phyloP scores from a whole-genome alignment of 2,888 invertebrate genomes.

The Amphipyra tragopoginis region DNA sequence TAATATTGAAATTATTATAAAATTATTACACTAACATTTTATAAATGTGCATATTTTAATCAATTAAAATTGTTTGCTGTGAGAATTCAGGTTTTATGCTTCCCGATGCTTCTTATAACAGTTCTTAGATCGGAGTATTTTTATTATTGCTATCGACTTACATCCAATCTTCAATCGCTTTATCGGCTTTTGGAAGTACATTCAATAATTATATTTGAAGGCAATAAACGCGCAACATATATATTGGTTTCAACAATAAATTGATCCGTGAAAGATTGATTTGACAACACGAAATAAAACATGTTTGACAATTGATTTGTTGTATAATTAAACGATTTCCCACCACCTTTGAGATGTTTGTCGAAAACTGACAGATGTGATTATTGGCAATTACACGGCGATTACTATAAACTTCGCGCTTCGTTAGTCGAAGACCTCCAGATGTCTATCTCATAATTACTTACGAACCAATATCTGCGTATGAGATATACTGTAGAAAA shows the following conservation, averaged over 20 bases:
- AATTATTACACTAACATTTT: slow-evolving; percentile 10
- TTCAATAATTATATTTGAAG: too few relatives aligned
- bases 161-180: too few relatives aligned
- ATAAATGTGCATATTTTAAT: slow-evolving; percentile 30
- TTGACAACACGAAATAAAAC: background rate
- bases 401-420: slow-evolving; percentile 49
- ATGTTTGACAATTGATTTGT: background rate
- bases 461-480: slow-evolving; percentile 2
- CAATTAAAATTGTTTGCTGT: slow-evolving; percentile 31
- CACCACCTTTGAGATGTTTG: slow-evolving; percentile 20
- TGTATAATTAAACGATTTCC: slow-evolving; percentile 12
- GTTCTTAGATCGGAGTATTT: slow-evolving; percentile 6
- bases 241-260: background rate
- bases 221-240: background rate
- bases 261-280: background rate
- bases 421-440: slow-evolving; percentile 33
- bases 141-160: too few relatives aligned
- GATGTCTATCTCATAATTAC: slow-evolving; percentile 19
- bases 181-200: too few relatives aligned
- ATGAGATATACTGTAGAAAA: slow-evolving; percentile 1
- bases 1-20: slow-evolving; percentile 25
- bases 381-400: slow-evolving; percentile 51
- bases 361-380: slow-evolving; percentile 17
- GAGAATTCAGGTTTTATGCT: slow-evolving; percentile 9
- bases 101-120: slow-evolving; percentile 3